Conservation (phyloP, 2,113 vertebrate species). For the Mionectes macconnelli region DNA sequence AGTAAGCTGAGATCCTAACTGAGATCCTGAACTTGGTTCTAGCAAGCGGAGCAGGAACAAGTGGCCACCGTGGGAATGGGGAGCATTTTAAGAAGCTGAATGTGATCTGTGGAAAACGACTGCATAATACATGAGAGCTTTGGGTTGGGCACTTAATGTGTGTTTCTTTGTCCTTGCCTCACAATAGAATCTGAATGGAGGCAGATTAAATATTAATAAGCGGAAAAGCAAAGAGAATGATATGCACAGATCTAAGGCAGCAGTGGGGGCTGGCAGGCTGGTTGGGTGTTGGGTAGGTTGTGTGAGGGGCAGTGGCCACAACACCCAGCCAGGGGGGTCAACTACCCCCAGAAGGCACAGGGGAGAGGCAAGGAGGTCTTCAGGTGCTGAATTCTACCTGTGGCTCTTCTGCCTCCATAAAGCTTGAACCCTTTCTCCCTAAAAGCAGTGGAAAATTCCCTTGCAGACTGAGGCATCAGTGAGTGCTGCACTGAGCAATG, state of each 20-base stretch:
- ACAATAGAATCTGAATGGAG: not conserved
- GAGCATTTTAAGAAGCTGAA: not conserved
- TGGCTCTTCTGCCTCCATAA: not conserved
- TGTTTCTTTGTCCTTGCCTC: not conserved
- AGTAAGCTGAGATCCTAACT: not conserved
- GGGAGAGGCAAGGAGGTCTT: not conserved
- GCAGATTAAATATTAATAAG: conserved; percentile 38
- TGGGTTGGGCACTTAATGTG: not conserved
- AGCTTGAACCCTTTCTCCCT: not conserved
- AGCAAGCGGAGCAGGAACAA: not conserved
- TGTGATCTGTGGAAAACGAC: not conserved
- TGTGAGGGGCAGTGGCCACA: not conserved
- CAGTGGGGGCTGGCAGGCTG: not conserved
- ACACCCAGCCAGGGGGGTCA: not conserved
- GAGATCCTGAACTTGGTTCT: not conserved
- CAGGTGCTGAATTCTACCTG: not conserved
- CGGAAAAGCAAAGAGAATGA: not conserved
- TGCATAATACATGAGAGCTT: conserved; percentile 13
- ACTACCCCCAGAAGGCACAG: not conserved
- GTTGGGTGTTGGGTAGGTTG: not conserved
- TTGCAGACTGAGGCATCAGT: not conserved
- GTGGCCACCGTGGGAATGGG: not conserved
- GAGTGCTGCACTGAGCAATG: not conserved
- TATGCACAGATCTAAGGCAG: not conserved
- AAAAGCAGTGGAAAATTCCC: not conserved